A percentile compares a stretch with the other conserved stretches of the same genome.
These are phyloP conservation scores for Pseudococcus longispinus DNA, from an alignment of 2,888 invertebrate species.

Conservation along the genomic window DNA sequence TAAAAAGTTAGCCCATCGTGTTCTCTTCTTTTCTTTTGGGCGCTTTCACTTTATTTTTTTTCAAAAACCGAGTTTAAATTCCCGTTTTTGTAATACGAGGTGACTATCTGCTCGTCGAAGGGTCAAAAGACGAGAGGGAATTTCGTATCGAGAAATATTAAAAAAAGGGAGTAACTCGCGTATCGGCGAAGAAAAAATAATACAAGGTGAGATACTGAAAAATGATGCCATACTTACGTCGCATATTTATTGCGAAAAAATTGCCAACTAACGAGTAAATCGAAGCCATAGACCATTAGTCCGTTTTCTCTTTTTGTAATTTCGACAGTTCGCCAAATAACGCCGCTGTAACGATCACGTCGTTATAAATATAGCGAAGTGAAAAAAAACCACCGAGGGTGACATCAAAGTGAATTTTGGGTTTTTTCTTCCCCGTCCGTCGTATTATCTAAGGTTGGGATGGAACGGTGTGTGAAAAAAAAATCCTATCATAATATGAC, in stretches of 20 bases:
- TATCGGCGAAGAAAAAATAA: background rate
- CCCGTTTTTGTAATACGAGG: conserved; percentile 20
- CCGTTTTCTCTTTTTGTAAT: background rate
- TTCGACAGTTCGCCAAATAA: conserved; percentile 6
- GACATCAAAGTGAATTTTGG: conserved; percentile 31
- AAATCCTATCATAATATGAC: conserved; percentile 6
- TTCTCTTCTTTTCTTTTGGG: background rate
- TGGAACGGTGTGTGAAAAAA: background rate
- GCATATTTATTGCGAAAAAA: conserved; percentile 49
- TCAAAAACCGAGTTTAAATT: conserved; percentile 6
- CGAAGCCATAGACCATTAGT: conserved; percentile 38
- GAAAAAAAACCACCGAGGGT: background rate
- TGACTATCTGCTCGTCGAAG: background rate
- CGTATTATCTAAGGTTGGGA: background rate
- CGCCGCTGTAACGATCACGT: background rate
- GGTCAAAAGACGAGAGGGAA: background rate
- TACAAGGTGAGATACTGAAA: conserved; percentile 36
- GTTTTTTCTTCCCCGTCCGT: background rate
- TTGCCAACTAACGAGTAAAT: conserved; percentile 25
- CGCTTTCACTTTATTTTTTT: background rate
- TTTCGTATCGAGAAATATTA: background rate
- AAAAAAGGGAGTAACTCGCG: background rate
- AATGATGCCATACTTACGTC: conserved; percentile 48
- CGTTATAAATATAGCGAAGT: background rate
- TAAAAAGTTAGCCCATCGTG: background rate